Conservation (phyloP, 2,113 vertebrate species). For the Chroicocephalus ridibundus region DNA sequence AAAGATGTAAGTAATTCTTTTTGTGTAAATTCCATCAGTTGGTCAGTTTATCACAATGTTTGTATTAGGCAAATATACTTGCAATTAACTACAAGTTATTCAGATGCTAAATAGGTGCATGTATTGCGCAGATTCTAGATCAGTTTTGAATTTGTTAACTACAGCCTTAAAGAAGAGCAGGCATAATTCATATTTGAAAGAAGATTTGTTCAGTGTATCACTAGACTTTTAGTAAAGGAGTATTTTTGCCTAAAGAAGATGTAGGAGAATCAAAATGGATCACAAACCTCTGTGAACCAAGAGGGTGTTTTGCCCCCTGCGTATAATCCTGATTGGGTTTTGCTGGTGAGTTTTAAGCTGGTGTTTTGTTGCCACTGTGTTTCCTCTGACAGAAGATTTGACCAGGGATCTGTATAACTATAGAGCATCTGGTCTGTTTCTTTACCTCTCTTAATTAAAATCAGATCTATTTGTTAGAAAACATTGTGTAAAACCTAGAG, state of each 20-base stretch:
- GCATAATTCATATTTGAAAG: neutral
- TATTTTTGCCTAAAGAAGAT: neutral
- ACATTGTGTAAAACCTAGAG: neutral
- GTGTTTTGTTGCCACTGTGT: neutral
- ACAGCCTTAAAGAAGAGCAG: neutral
- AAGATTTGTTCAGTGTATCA: neutral
- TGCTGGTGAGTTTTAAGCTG: neutral
- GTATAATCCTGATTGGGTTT: neutral
- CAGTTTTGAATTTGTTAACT: neutral
- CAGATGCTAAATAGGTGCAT: neutral
- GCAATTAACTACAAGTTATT: neutral
- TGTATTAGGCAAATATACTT: neutral
- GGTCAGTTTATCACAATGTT: neutral
- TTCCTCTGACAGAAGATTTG: neutral
- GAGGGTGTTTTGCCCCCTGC: accelerated
- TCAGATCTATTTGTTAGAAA: neutral
- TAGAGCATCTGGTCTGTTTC: neutral
- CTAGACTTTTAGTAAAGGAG: neutral
- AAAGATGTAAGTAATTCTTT: neutral
- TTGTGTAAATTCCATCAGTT: neutral
- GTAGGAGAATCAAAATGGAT: neutral
- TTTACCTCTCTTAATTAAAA: neutral
- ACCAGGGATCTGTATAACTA: neutral
- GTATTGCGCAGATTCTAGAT: neutral
- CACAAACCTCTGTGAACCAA: neutral